Evolutionary conservation across 2,888 invertebrate genomes (phyloP).

Genomic region (Labia minor): DNA sequence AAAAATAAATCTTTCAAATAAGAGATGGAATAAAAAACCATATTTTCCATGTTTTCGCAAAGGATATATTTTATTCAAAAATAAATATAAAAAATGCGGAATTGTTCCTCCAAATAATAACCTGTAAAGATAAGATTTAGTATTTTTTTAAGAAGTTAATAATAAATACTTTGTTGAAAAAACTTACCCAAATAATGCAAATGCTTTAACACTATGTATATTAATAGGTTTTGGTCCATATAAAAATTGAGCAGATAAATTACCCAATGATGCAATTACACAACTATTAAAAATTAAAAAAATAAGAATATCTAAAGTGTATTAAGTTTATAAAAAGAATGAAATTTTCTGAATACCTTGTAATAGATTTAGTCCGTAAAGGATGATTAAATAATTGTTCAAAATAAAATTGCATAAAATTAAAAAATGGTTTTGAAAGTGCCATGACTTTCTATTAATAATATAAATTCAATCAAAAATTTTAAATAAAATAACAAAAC

Average conservation of each 20-base stretch:
- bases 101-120: slow-evolving; percentile 68
- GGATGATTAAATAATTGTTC: slow-evolving; percentile 65
- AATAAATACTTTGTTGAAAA: too few relatives aligned
- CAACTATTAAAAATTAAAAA: slow-evolving; percentile 42
- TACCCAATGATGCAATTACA: slow-evolving; percentile 58
- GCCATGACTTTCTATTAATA: slow-evolving; percentile 44
- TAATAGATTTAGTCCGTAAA: slow-evolving; percentile 65
- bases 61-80: slow-evolving; percentile 49
- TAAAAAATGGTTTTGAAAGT: slow-evolving; percentile 60
- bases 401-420: slow-evolving; percentile 57
- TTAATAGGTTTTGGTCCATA: slow-evolving; percentile 52
- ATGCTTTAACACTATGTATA: slow-evolving; percentile 57
- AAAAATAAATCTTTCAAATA: slow-evolving; percentile 61
- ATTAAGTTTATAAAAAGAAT: slow-evolving; percentile 15
- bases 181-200: slow-evolving; percentile 62
- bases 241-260: slow-evolving; percentile 59
- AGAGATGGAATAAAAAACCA: slow-evolving; percentile 46
- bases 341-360: slow-evolving; percentile 45
- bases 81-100: slow-evolving; percentile 65
- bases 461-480: neutral
- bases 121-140: slow-evolving; percentile 38
- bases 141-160: too few relatives aligned
- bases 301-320: slow-evolving; percentile 16
- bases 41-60: slow-evolving; percentile 38
- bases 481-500: neutral